Evolutionary conservation across 2,888 invertebrate species (phyloP).

Genomic region (Pristionchus arcanus): DNA sequence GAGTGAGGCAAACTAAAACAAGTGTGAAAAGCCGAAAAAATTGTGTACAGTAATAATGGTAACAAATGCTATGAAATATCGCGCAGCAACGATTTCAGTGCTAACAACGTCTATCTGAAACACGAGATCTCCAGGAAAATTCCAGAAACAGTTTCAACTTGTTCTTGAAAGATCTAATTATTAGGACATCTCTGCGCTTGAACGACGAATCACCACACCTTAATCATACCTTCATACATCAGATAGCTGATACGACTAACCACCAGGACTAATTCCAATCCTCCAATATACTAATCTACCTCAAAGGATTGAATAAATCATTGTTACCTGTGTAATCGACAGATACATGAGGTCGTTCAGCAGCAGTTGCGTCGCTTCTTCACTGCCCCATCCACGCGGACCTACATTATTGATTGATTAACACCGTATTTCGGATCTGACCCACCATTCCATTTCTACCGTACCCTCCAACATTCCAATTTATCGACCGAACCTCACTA

Average conservation of each 20-base stretch:
- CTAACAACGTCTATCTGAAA: no score
- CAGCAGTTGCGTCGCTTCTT: slow-evolving; percentile 99
- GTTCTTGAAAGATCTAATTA: no score
- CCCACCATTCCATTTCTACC: slow-evolving; percentile 69
- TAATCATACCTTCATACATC: no score
- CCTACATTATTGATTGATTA: slow-evolving; percentile 48
- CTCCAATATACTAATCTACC: background rate
- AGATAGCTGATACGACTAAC: no score
- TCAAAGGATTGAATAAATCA: no score
- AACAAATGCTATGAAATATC: no score
- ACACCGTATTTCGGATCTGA: slow-evolving; percentile 31
- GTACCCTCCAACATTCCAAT: background rate
- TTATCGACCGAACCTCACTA: background rate
- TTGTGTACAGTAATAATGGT: no score
- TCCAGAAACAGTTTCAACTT: background rate
- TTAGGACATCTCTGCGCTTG: no score
- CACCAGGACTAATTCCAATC: background rate
- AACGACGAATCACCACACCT: no score
- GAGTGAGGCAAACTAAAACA: no score
- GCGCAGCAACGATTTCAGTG: no score
- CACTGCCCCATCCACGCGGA: slow-evolving; percentile 92
- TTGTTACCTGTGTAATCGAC: slow-evolving; percentile 84
- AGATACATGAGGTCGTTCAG: slow-evolving; percentile 98
- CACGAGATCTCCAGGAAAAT: background rate
- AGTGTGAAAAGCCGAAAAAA: no score